phyloP scores from a whole-genome alignment of 2,888 invertebrate species.

The Sinodicranocentrus sp. region DNA sequence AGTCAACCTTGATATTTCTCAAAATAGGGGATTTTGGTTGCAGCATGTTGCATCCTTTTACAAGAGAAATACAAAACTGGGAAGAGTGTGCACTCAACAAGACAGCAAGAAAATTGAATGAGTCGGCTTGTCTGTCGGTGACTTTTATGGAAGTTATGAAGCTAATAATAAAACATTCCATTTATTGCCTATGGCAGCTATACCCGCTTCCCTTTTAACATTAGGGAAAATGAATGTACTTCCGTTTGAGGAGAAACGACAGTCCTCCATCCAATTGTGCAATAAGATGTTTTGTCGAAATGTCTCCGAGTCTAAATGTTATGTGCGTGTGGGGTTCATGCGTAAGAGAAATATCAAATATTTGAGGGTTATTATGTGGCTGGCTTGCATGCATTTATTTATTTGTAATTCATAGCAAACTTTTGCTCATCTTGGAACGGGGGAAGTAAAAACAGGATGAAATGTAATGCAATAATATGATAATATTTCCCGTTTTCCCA shows the following conservation, averaged over 20 bases:
- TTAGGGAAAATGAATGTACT: no score
- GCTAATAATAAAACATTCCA: conserved; percentile 56
- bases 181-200: conserved; percentile 52
- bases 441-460: not conserved
- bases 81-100: conserved; percentile 43
- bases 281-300: not conserved
- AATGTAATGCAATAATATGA: conserved; percentile 21
- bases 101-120: conserved; percentile 41
- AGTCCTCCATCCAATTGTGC: not conserved
- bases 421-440: not conserved
- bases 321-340: not conserved
- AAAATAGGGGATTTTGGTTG: conserved; percentile 17
- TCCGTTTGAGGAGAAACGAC: no score
- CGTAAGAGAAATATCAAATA: not conserved
- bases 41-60: conserved; percentile 50
- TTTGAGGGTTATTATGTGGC: conserved; percentile 23
- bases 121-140: conserved; percentile 45
- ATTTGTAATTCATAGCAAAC: not conserved
- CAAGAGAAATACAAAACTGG: not conserved
- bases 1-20: conserved; percentile 24
- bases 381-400: conserved; percentile 19
- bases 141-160: conserved; percentile 65
- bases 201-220: no score
- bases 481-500: conserved; percentile 13
- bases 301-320: no score